These are phyloP conservation scores for Heliconius ismenius DNA, from an alignment of 2,888 invertebrate genomes.

Conservation along the genomic window DNA sequence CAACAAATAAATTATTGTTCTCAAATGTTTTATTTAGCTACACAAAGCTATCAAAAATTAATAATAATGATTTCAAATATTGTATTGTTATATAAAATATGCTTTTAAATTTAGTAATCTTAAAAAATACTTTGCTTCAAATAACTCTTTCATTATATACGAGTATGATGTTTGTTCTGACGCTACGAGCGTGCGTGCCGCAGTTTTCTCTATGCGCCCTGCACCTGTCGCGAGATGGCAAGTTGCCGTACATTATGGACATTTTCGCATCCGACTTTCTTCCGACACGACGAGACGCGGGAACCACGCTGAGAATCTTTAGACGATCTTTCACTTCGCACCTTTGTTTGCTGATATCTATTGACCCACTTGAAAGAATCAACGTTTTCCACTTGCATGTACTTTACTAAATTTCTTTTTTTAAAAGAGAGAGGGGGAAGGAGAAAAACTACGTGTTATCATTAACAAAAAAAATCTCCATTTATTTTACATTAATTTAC, in stretches of 20 bases:
- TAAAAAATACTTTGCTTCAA: no score
- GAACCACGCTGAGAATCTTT: constrained; percentile 47
- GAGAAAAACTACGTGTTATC: constrained; percentile 40
- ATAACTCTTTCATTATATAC: not conserved
- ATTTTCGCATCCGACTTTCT: constrained; percentile 82
- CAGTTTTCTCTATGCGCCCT: constrained; percentile 61
- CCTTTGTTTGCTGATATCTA: constrained; percentile 73
- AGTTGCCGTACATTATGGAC: constrained; percentile 73
- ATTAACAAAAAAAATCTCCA: constrained; percentile 78
- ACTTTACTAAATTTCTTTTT: not conserved
- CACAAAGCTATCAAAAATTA: not conserved
- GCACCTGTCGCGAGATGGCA: constrained; percentile 65
- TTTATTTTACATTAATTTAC: constrained; percentile 82
- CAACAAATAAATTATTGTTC: not conserved
- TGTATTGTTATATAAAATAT: no score
- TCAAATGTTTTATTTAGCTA: not conserved
- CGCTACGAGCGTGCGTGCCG: constrained; percentile 51
- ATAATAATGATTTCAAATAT: no score
- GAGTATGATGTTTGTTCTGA: constrained; percentile 51
- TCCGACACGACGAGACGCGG: constrained; percentile 52
- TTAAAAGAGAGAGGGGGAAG: not conserved
- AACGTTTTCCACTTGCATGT: not conserved
- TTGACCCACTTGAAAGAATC: constrained; percentile 34
- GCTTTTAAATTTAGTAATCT: no score
- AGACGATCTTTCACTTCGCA: constrained; percentile 59